These are phyloP conservation scores for Stichopus horrens DNA, from an alignment of 53 echinoderm and acorn worm species.

Conservation along the genomic window DNA sequence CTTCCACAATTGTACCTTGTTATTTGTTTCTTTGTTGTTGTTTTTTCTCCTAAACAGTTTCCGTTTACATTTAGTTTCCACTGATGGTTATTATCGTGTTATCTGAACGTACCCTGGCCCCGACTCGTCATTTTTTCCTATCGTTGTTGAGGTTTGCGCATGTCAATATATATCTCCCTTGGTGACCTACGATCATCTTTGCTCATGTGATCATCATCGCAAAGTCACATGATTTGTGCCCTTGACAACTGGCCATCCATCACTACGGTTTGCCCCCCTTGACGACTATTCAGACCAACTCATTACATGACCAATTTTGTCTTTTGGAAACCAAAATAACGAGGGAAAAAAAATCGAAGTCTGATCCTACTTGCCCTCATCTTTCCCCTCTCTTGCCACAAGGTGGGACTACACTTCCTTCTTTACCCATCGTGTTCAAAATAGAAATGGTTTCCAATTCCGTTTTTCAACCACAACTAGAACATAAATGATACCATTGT, in stretches of 20 bases:
- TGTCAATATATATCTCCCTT: too few relatives aligned
- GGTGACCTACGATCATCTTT: too few relatives aligned
- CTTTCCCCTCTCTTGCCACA: neutral
- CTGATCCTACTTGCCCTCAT: neutral
- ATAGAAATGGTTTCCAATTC: constrained; percentile 28
- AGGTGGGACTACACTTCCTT: neutral
- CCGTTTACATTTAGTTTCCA: too few relatives aligned
- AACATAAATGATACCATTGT: constrained; percentile 45
- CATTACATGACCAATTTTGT: neutral
- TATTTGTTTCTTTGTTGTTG: too few relatives aligned
- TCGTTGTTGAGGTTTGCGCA: too few relatives aligned
- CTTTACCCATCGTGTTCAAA: constrained; percentile 32
- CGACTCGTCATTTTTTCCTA: too few relatives aligned
- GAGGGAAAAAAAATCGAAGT: neutral
- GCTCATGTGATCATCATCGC: too few relatives aligned
- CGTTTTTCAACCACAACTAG: constrained; percentile 24
- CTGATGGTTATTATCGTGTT: too few relatives aligned
- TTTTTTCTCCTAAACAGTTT: too few relatives aligned
- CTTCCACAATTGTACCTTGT: too few relatives aligned
- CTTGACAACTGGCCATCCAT: neutral
- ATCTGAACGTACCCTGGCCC: too few relatives aligned
- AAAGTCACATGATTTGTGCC: too few relatives aligned
- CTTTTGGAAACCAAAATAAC: neutral
- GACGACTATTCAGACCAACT: neutral
- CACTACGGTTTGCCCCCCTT: constrained; percentile 12